Evolutionary conservation across 2,113 vertebrate genomes (phyloP).

Genomic region (Peucedramus taeniatus): DNA sequence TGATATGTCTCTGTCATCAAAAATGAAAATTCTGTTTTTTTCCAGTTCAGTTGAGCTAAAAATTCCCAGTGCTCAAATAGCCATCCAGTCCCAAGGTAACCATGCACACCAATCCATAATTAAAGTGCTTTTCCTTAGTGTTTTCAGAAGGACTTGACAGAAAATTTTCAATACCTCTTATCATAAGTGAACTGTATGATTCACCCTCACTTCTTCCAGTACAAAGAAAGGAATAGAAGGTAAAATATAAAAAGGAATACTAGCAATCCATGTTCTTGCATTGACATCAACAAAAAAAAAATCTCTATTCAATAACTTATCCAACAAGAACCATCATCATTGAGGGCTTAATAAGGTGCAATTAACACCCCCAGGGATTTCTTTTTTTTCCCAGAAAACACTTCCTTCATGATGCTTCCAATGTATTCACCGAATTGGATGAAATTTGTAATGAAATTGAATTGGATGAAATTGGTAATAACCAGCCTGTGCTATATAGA

Average conservation of each 20-base stretch:
- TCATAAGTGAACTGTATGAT: background rate
- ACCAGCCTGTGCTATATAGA: background rate
- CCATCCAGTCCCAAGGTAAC: background rate
- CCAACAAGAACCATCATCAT: rapidly evolving
- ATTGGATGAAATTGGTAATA: no score
- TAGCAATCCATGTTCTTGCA: background rate
- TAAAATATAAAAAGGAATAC: background rate
- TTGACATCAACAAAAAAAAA: background rate
- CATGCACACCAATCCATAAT: background rate
- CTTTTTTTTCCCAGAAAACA: background rate
- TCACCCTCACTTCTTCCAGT: background rate
- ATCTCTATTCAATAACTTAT: background rate
- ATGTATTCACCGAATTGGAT: background rate
- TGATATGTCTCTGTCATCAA: background rate
- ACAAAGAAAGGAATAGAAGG: background rate
- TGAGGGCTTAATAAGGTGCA: background rate
- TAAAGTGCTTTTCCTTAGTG: background rate
- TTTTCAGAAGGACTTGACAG: background rate
- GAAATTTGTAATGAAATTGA: no score
- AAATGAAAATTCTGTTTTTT: background rate
- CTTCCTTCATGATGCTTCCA: background rate
- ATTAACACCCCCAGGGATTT: background rate
- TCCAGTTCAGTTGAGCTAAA: background rate
- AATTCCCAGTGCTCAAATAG: background rate
- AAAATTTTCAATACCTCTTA: background rate